Base-by-base conservation (phyloP, 2,797 vertebrate species). In the Spinus olivaceus region DNA sequence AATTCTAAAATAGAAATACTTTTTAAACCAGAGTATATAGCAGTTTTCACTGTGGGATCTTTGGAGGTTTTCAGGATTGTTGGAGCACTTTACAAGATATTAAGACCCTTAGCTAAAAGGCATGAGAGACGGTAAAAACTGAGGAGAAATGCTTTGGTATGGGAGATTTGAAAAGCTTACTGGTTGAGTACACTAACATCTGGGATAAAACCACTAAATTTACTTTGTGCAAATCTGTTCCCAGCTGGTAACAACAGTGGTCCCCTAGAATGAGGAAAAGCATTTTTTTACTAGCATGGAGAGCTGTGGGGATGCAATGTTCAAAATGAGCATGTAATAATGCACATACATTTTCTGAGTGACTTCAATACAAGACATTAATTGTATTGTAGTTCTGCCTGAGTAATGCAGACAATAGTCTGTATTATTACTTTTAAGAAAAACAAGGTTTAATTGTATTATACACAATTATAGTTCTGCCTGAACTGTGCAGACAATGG, bases 381-480 rank as follows among this genome's bases (percentile, higher is more conserved):
- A 92, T 83, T 81, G 54, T 60, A 82, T 56, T 72, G 82, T 50
- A 91, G 54, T 92, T 94, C 90, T 97, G 70, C 47, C 46, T 83
- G 84, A 96, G 50, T 91, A 93, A 95, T 76, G 37, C 37, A 94
- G 87, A 97, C 91, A 96, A 95, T 80, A 73, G 64, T 51, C 74
- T 93, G 61, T 85, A 64, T 90, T 97, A 95, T 97, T 88, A 61
- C 67, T 91, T 97, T 96, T 95, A 96, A 94, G 94, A 95, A 89
- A 95, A 92, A 92, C 59, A 70, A 66, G 78, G 81, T 92, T 97
- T 97, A 97, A 97, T 97, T 96, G 84, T 80, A 92, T 97, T 97
- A 97, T 96, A 95, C 60, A 87, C 73, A 96, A 97, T 97, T 96
- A 41, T 81, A 94, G 83, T 91, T 98, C 96, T 93, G 95, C 93